A percentile compares a stretch with the other conserved stretches of the same genome.
Evolutionary conservation across 1,140 invertebrate species (phyloP).

Genomic region (Luehdorfia chinensis): DNA sequence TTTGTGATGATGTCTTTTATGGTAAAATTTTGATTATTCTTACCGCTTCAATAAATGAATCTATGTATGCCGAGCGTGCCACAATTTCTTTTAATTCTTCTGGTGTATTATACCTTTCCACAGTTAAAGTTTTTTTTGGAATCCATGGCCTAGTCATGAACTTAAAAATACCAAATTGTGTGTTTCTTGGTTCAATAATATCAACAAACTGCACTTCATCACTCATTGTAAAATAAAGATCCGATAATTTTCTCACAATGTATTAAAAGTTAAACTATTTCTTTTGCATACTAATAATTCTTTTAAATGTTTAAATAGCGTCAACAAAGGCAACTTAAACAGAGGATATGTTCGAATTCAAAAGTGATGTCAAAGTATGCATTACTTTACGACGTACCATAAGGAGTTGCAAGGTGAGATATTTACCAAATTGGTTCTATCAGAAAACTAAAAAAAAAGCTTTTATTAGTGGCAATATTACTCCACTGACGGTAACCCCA

Average conservation of each 20-base stretch:
- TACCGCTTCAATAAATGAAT: constrained; percentile 56
- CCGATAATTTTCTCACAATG: constrained; percentile 2
- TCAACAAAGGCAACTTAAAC: too few species aligned
- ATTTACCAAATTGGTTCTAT: too few species aligned
- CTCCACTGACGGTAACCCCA: too few species aligned
- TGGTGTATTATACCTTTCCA: constrained; percentile 43
- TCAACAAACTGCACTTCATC: constrained; percentile 43
- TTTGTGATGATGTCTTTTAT: too few species aligned
- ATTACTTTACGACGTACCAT: too few species aligned
- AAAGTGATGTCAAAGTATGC: too few species aligned
- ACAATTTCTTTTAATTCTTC: constrained; percentile 53
- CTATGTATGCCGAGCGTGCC: constrained; percentile 50
- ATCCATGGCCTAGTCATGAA: constrained; percentile 58
- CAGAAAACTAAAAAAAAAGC: too few species aligned
- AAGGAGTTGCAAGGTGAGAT: too few species aligned
- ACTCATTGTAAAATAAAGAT: constrained; percentile 36
- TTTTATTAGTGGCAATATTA: too few species aligned
- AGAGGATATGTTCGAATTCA: too few species aligned
- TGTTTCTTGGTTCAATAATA: constrained; percentile 59
- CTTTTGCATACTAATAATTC: too few species aligned
- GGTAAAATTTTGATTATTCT: constrained; percentile 18
- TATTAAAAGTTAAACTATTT: not conserved
- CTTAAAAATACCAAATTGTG: constrained; percentile 50
- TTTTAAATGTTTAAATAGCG: too few species aligned
- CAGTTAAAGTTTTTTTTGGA: constrained; percentile 39